Evolutionary conservation across 2,113 vertebrate species (phyloP).

Genomic region (Xiphias gladius): DNA sequence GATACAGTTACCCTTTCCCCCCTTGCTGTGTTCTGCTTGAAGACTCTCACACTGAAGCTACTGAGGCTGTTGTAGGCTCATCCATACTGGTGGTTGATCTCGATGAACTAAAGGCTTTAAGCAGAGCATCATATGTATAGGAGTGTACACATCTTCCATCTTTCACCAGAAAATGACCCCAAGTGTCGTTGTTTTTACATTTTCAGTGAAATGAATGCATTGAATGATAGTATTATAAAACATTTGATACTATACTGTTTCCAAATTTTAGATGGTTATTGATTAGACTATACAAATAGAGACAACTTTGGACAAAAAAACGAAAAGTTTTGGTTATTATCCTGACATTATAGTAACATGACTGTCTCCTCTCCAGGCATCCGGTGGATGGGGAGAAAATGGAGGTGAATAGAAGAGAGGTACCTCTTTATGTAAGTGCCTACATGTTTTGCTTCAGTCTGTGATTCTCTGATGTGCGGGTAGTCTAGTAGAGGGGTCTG

Average conservation of each 20-base stretch:
- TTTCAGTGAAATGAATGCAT: too few relatives aligned
- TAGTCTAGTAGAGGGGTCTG: not conserved
- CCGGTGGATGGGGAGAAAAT: slow-evolving; percentile 88
- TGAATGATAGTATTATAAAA: not conserved
- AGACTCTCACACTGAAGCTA: not conserved
- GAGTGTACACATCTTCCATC: not conserved
- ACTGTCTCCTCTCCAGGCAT: slow-evolving; percentile 65
- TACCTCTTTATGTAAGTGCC: slow-evolving; percentile 92
- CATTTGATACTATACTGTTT: too few relatives aligned
- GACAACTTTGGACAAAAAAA: too few relatives aligned
- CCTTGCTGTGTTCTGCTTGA: slow-evolving; percentile 15
- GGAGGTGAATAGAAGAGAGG: slow-evolving; percentile 89
- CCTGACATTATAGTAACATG: slow-evolving; percentile 25
- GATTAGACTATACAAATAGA: not conserved
- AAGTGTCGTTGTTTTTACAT: not conserved
- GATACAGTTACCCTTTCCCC: slow-evolving; percentile 54
- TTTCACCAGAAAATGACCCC: not conserved
- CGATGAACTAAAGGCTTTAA: not conserved
- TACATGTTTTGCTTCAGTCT: not conserved
- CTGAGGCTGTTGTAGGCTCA: not conserved
- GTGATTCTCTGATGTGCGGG: not conserved
- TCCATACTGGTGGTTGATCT: not conserved
- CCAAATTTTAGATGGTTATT: too few relatives aligned
- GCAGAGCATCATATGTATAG: not conserved
- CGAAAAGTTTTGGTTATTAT: not conserved